phyloP scores from a whole-genome alignment of 2,797 vertebrate species.

The Uromys caudimaculatus region DNA sequence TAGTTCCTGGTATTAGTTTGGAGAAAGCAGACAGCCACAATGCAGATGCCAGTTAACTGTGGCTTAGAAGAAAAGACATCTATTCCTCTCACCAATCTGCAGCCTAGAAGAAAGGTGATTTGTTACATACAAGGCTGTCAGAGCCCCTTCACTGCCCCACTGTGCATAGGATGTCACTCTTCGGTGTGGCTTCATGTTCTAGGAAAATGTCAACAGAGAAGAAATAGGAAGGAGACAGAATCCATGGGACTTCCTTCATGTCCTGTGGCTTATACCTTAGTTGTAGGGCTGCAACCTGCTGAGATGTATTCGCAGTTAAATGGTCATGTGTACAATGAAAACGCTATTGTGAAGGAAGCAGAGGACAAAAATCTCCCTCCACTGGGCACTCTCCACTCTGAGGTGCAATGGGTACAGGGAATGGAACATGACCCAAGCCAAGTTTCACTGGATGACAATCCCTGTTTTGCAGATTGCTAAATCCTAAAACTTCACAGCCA shows the following conservation, averaged over 20 bases:
- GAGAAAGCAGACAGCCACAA: not conserved
- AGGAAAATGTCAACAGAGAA: not conserved
- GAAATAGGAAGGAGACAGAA: not conserved
- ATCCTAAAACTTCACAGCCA: not conserved
- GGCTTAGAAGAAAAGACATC: slow-evolving; percentile 13
- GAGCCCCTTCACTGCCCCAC: not conserved
- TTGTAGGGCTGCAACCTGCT: not conserved
- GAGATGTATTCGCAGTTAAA: not conserved
- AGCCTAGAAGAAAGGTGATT: not conserved
- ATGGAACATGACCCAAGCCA: not conserved
- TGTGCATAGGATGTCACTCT: not conserved
- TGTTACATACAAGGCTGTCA: not conserved
- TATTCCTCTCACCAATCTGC: not conserved
- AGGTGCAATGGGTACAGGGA: not conserved
- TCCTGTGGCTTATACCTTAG: not conserved
- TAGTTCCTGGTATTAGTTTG: not conserved
- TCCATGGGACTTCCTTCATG: not conserved
- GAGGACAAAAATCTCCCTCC: not conserved
- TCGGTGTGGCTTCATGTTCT: not conserved
- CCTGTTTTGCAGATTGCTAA: not conserved
- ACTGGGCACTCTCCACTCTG: not conserved
- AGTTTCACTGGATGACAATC: not conserved
- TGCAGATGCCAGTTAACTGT: not conserved
- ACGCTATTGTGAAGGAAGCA: not conserved
- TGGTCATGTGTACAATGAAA: not conserved